These are phyloP conservation scores for Melozone crissalis DNA, from an alignment of 2,113 vertebrate species.

Conservation along the genomic window DNA sequence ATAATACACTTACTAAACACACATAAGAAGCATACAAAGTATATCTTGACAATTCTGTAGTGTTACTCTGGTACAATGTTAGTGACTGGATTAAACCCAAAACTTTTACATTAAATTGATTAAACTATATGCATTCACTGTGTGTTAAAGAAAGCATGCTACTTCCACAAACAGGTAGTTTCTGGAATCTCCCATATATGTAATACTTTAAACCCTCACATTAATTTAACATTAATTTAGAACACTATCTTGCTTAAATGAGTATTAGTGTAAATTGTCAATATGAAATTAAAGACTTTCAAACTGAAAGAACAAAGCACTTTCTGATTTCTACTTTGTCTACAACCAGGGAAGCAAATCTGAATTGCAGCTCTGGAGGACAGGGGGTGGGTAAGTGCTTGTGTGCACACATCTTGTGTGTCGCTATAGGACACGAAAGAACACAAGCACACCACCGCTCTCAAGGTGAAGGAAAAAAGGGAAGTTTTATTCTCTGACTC, in stretches of 20 bases:
- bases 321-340: not conserved
- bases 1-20: not conserved
- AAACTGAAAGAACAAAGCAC: not conserved
- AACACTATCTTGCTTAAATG: not conserved
- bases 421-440: too few species aligned
- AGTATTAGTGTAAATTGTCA: not conserved
- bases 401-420: too few species aligned
- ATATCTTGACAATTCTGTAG: not conserved
- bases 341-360: not conserved
- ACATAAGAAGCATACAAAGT: not conserved
- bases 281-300: not conserved
- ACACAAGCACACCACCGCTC: too few species aligned
- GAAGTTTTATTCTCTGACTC: too few species aligned
- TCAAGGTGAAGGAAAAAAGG: too few species aligned
- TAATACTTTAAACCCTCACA: not conserved
- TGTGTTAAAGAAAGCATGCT: not conserved
- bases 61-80: not conserved
- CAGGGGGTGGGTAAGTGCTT: accelerated
- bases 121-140: not conserved
- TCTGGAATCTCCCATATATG: not conserved
- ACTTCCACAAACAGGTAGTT: not conserved
- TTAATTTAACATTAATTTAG: not conserved
- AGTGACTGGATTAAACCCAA: not conserved
- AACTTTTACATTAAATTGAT: not conserved
- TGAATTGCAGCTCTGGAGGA: not conserved